phyloP scores from a whole-genome alignment of 2,797 vertebrate genomes.

The Sorex maritimensis region DNA sequence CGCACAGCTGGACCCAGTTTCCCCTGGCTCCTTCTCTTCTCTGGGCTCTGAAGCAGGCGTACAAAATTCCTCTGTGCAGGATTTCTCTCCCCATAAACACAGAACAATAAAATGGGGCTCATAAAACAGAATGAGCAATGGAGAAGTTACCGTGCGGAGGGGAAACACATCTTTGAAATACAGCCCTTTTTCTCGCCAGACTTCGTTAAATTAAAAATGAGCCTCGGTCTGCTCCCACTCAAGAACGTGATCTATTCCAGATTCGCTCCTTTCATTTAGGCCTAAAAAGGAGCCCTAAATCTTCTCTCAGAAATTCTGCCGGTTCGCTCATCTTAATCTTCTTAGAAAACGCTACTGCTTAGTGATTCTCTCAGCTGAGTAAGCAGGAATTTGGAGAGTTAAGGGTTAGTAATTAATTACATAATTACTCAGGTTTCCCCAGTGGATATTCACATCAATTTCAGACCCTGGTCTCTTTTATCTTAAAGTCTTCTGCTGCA shows the following conservation, averaged over 20 bases:
- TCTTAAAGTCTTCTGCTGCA: slow-evolving; percentile 53
- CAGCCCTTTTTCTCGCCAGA: slow-evolving; percentile 7
- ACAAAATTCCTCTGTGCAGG: slow-evolving; percentile 65
- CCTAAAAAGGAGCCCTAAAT: not conserved
- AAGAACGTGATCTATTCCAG: not conserved
- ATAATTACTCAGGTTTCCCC: slow-evolving; percentile 48
- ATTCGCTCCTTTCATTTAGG: not conserved
- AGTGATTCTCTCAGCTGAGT: not conserved
- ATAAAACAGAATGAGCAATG: slow-evolving; percentile 44
- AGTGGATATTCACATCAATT: slow-evolving; percentile 40
- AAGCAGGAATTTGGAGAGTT: not conserved
- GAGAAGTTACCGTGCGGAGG: not conserved
- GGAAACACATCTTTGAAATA: not conserved
- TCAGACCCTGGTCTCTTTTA: slow-evolving; percentile 30
- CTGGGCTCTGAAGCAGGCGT: slow-evolving; percentile 31
- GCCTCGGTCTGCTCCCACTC: slow-evolving; percentile 5
- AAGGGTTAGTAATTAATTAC: slow-evolving; percentile 26
- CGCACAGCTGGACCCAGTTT: not conserved
- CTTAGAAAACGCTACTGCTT: not conserved
- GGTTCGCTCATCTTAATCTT: not conserved
- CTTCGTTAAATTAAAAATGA: slow-evolving; percentile 59
- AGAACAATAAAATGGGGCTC: slow-evolving; percentile 60
- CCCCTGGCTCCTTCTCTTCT: not conserved
- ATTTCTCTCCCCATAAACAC: slow-evolving; percentile 52
- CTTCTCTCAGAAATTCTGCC: not conserved